A percentile compares a stretch with the other conserved stretches of the same genome.
These are phyloP conservation scores for Arge pagana DNA, from an alignment of 2,888 invertebrate genomes.

Conservation along the genomic window DNA sequence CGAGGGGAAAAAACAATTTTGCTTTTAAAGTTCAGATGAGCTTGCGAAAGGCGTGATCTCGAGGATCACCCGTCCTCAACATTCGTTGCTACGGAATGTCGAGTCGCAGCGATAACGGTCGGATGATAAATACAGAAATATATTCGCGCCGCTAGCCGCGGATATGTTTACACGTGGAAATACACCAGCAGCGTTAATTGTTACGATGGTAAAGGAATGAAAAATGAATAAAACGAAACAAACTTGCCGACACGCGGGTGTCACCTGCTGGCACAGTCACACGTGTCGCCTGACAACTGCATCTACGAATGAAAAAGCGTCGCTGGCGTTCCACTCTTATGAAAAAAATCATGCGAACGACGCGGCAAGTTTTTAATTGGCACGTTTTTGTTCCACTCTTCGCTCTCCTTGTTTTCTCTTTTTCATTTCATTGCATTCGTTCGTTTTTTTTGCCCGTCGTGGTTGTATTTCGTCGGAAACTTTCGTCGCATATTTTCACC, in stretches of 20 bases:
- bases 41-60: too few species aligned
- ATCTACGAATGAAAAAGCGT: constrained; percentile 34
- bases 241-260: constrained; percentile 39
- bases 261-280: constrained; percentile 38
- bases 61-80: too few species aligned
- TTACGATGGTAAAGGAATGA: not conserved
- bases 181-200: too few species aligned
- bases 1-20: too few species aligned
- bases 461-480: too few species aligned
- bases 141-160: not conserved
- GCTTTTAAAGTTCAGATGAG: too few species aligned
- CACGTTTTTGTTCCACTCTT: not conserved
- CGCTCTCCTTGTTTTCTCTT: not conserved
- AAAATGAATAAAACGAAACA: constrained; percentile 27
- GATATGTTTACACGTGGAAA: too few species aligned
- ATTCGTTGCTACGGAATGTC: too few species aligned
- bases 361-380: constrained; percentile 10
- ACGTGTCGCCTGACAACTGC: constrained; percentile 40
- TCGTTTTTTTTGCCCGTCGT: not conserved
- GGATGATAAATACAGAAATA: not conserved
- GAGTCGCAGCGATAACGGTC: not conserved
- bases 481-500: too few species aligned
- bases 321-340: constrained; percentile 30
- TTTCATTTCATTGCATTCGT: not conserved
- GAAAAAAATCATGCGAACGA: constrained; percentile 27